Evolutionary conservation across 2,797 vertebrate species (phyloP).

Genomic region (Sebastes aleutianus): DNA sequence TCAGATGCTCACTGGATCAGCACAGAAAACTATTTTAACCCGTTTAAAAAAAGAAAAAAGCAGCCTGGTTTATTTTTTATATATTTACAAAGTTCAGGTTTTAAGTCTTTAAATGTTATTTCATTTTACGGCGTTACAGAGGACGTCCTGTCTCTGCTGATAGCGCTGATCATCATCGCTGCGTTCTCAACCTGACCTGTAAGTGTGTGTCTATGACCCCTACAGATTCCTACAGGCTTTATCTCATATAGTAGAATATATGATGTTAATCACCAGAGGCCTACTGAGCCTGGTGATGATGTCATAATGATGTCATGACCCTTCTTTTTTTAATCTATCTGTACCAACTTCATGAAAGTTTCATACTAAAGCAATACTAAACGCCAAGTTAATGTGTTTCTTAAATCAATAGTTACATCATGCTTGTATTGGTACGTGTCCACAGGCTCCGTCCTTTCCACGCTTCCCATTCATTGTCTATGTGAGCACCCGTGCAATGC

Average conservation of each 20-base stretch:
- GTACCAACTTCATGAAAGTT: too few species aligned
- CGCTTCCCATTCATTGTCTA: too few species aligned
- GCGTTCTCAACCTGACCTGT: not conserved
- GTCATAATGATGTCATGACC: not conserved
- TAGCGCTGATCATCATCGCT: not conserved
- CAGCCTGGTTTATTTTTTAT: too few species aligned
- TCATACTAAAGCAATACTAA: too few species aligned
- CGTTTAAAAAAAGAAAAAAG: too few species aligned
- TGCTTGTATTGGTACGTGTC: not conserved
- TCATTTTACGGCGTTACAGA: not conserved
- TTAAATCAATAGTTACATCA: not conserved
- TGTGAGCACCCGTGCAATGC: too few species aligned
- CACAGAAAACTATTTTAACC: not conserved
- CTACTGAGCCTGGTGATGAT: not conserved
- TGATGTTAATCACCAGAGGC: too few species aligned
- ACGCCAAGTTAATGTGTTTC: not conserved
- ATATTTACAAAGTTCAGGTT: too few species aligned
- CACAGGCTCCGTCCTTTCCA: too few species aligned
- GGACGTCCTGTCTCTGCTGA: not conserved
- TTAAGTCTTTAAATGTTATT: not conserved
- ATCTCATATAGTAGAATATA: not conserved
- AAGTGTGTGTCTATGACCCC: not conserved
- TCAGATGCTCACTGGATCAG: constrained; percentile 5
- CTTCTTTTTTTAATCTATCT: not conserved
- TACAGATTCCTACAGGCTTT: not conserved